Percentiles rank a stretch among this genome's conserved stretches.
Conservation (phyloP, 2,888 invertebrate genomes). For the Lordiphosa fenestrarum region DNA sequence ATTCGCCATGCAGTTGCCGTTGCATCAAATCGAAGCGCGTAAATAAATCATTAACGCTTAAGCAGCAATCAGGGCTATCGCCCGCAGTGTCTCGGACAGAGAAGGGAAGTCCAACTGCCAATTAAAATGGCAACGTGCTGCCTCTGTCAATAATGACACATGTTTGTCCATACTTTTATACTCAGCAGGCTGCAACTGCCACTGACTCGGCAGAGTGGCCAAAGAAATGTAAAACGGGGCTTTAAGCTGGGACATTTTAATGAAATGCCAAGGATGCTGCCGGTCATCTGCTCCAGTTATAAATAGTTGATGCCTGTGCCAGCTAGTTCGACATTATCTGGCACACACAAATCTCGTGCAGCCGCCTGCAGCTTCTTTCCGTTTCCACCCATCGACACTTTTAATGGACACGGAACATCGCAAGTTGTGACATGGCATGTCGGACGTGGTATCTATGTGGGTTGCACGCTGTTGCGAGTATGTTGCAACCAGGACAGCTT, state of each 20-base stretch:
- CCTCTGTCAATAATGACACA: slow-evolving; percentile 75
- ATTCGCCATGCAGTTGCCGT: slow-evolving; percentile 29
- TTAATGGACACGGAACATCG: slow-evolving; percentile 60
- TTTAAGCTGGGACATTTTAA: slow-evolving; percentile 32
- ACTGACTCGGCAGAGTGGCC: no score
- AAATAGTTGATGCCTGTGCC: slow-evolving; percentile 54
- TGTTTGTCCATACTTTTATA: slow-evolving; percentile 32
- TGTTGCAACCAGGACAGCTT: slow-evolving; percentile 54
- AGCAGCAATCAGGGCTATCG: slow-evolving; percentile 59
- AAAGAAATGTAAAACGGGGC: slow-evolving; percentile 2
- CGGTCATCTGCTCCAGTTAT: slow-evolving; percentile 38
- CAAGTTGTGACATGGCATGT: slow-evolving; percentile 22
- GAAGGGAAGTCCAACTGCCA: slow-evolving; percentile 44
- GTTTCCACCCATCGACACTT: slow-evolving; percentile 47
- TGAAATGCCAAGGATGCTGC: slow-evolving; percentile 35
- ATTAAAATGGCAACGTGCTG: slow-evolving; percentile 72
- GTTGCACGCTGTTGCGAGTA: slow-evolving; percentile 34
- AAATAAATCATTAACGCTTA: slow-evolving; percentile 73
- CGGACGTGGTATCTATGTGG: slow-evolving; percentile 29
- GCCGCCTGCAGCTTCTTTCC: background rate
- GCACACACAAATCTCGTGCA: slow-evolving; percentile 55
- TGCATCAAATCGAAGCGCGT: slow-evolving; percentile 58
- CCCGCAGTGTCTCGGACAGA: slow-evolving; percentile 13
- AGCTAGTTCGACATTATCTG: slow-evolving; percentile 58
- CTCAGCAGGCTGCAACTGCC: background rate